phyloP scores from a whole-genome alignment of 2,888 invertebrate species.

The Reticulitermes lucifugus region DNA sequence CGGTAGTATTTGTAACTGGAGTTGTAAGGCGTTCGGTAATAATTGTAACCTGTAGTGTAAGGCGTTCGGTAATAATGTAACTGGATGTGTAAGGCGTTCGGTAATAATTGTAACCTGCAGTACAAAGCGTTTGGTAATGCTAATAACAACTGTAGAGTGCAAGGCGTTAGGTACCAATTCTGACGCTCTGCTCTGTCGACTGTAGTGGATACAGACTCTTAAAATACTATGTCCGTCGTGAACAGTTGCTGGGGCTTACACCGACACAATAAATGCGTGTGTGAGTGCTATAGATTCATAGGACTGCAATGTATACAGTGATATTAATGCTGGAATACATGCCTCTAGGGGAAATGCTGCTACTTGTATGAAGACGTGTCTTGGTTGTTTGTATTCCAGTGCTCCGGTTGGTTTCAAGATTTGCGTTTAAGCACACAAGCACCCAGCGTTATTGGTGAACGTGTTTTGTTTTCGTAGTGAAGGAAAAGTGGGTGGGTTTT shows the following conservation, averaged over 20 bases:
- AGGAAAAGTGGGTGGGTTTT: neutral
- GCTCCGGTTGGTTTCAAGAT: neutral
- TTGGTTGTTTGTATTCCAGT: conserved; percentile 8
- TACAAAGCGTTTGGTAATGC: too few species aligned
- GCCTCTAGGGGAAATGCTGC: neutral
- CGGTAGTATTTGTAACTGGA: too few species aligned
- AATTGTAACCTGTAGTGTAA: too few species aligned
- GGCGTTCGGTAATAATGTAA: too few species aligned
- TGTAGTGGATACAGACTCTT: too few species aligned
- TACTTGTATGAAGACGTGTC: neutral
- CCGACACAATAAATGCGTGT: neutral
- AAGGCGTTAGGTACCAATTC: too few species aligned
- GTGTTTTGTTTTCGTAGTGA: conserved; percentile 19
- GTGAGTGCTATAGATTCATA: neutral
- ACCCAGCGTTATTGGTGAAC: conserved; percentile 8
- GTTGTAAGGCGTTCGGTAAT: too few species aligned
- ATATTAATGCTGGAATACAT: conserved; percentile 21
- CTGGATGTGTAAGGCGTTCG: too few species aligned
- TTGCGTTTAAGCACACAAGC: conserved; percentile 6
- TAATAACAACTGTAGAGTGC: too few species aligned
- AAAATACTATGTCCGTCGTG: too few species aligned
- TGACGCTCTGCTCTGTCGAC: too few species aligned
- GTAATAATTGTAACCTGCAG: too few species aligned
- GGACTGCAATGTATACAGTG: neutral
- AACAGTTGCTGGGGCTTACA: neutral